A percentile compares a stretch with the other conserved stretches of the same genome.
phyloP scores from a whole-genome alignment of 2,113 vertebrate species.

The Tonatia bakeri region DNA sequence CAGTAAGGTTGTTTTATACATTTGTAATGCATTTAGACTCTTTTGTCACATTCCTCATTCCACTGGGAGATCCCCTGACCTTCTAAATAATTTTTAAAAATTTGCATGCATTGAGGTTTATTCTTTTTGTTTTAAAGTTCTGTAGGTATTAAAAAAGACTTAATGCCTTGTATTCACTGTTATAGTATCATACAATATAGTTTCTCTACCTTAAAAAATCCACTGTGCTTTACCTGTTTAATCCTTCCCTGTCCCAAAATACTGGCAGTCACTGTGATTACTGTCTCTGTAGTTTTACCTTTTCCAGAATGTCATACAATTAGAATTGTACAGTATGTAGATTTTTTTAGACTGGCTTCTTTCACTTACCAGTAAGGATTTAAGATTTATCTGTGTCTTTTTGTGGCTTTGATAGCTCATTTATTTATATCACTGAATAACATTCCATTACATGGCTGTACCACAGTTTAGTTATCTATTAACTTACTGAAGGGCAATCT shows the following conservation, averaged over 20 bases:
- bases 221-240: neutral
- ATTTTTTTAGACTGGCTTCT: neutral
- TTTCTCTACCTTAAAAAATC: neutral
- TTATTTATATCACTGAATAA: neutral
- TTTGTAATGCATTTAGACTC: neutral
- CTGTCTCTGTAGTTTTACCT: neutral
- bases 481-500: neutral
- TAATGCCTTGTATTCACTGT: neutral
- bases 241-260: neutral
- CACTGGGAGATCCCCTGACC: neutral
- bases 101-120: neutral
- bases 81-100: neutral
- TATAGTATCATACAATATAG: neutral
- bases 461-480: neutral
- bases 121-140: neutral
- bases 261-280: neutral
- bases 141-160: neutral
- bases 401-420: conserved; percentile 12
- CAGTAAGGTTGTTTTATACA: neutral
- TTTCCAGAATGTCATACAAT: neutral
- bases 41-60: neutral
- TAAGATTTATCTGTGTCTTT: neutral
- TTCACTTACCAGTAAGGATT: neutral
- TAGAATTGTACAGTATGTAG: neutral
- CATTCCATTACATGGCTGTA: neutral